These are phyloP conservation scores for Caenorhabditis auriculariae DNA, from an alignment of 2,888 invertebrate species.

Conservation along the genomic window DNA sequence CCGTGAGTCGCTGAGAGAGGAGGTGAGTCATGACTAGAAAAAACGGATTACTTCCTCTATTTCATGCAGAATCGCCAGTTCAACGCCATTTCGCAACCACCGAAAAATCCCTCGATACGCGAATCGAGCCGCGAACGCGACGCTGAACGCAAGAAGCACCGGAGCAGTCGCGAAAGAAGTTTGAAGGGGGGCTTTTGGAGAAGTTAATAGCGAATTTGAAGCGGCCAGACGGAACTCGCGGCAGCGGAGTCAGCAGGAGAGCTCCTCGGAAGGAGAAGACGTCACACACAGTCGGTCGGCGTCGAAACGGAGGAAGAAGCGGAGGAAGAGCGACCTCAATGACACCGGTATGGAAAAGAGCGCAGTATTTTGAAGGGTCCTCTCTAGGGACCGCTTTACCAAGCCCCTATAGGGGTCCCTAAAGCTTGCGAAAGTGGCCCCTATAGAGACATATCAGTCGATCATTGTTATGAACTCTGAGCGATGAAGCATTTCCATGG, in stretches of 20 bases:
- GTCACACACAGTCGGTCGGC: conserved; percentile 20
- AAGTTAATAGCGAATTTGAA: too few relatives aligned
- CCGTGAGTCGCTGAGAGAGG: too few relatives aligned
- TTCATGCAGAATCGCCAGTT: background rate
- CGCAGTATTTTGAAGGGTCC: too few relatives aligned
- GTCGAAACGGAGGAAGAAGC: conserved; percentile 11
- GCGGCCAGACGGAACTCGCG: conserved; percentile 43
- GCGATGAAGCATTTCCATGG: too few relatives aligned
- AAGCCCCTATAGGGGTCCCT: too few relatives aligned
- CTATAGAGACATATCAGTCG: too few relatives aligned
- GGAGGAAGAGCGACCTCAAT: conserved; percentile 23
- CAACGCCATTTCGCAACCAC: conserved; percentile 12
- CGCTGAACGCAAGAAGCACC: conserved; percentile 14
- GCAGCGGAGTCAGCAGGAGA: conserved; percentile 35
- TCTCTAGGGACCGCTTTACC: too few relatives aligned
- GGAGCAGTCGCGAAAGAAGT: conserved; percentile 35
- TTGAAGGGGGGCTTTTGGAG: too few relatives aligned
- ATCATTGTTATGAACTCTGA: too few relatives aligned
- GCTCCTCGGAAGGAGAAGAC: conserved; percentile 32
- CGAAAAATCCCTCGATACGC: conserved; percentile 30
- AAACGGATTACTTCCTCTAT: conserved; percentile 1
- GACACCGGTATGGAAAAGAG: too few relatives aligned
- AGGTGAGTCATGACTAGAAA: background rate
- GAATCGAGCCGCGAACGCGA: conserved; percentile 35
- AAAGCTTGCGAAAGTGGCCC: too few relatives aligned